Evolutionary conservation across 2,113 vertebrate species (phyloP).

Genomic region (Abramis brama): DNA sequence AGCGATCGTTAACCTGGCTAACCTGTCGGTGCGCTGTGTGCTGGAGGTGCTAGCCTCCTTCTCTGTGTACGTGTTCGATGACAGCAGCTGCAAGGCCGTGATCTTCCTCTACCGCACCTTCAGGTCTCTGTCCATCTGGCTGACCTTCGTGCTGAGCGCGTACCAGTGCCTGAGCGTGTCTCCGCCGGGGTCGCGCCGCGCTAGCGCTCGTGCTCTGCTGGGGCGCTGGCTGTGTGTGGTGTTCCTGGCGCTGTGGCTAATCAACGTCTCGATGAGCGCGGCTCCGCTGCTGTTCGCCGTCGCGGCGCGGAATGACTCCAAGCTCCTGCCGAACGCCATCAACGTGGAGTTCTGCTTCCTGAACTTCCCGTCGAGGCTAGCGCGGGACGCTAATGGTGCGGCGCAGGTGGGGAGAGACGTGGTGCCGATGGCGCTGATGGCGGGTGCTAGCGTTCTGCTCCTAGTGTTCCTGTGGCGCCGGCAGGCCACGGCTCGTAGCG

Average conservation of each 20-base stretch:
- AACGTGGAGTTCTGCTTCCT: slow-evolving; percentile 73
- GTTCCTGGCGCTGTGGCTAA: slow-evolving; percentile 71
- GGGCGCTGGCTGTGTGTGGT: slow-evolving; percentile 61
- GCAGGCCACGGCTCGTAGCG: slow-evolving; percentile 66
- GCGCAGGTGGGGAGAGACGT: slow-evolving; percentile 72
- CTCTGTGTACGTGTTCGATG: slow-evolving; percentile 62
- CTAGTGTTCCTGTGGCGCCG: slow-evolving; percentile 73
- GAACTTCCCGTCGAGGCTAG: slow-evolving; percentile 66
- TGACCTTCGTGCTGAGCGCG: slow-evolving; percentile 76
- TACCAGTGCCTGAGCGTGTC: slow-evolving; percentile 76
- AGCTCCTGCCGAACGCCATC: slow-evolving; percentile 54
- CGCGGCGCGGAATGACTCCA: slow-evolving; percentile 56
- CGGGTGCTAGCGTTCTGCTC: slow-evolving; percentile 70
- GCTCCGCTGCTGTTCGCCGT: slow-evolving; percentile 66
- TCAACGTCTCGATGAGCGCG: slow-evolving; percentile 65
- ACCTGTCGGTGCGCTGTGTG: slow-evolving; percentile 74
- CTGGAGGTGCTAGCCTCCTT: slow-evolving; percentile 74
- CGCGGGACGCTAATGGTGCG: slow-evolving; percentile 66
- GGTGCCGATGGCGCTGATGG: slow-evolving; percentile 76
- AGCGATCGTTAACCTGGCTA: slow-evolving; percentile 70
- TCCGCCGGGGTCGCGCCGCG: slow-evolving; percentile 71
- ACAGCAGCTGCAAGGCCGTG: slow-evolving; percentile 71
- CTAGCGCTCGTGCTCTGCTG: slow-evolving; percentile 49
- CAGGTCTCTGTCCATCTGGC: slow-evolving; percentile 77
- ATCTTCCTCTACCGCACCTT: slow-evolving; percentile 75